Conservation (phyloP, 2,797 vertebrate species). For the Odontamblyopus rebecca region DNA sequence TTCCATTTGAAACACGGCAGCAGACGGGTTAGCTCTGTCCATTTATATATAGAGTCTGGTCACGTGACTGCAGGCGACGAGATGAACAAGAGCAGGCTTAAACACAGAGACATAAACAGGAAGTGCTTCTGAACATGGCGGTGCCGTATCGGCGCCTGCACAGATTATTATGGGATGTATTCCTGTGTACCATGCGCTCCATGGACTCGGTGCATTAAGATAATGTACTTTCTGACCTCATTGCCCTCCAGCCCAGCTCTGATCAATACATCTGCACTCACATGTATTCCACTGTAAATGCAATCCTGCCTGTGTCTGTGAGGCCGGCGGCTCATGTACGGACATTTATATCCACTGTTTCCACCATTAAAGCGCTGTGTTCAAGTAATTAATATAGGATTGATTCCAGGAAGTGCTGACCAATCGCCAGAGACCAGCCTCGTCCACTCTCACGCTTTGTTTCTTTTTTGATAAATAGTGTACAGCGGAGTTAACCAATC, state of each 20-base stretch:
- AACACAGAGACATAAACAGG: too few relatives aligned
- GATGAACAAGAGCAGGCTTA: too few relatives aligned
- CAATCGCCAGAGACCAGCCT: neutral
- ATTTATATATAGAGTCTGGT: too few relatives aligned
- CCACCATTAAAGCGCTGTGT: conserved; percentile 1
- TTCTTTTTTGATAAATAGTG: too few relatives aligned
- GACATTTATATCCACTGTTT: neutral
- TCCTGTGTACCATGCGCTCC: neutral
- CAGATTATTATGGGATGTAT: too few relatives aligned
- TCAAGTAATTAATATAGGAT: neutral
- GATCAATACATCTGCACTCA: conserved; percentile 43
- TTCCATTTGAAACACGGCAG: too few relatives aligned
- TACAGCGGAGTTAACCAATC: too few relatives aligned
- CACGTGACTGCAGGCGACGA: too few relatives aligned
- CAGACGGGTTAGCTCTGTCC: too few relatives aligned
- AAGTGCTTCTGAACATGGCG: too few relatives aligned
- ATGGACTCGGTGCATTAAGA: conserved; percentile 54
- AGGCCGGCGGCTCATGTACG: too few relatives aligned
- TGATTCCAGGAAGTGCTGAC: neutral
- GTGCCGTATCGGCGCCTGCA: too few relatives aligned
- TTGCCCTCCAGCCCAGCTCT: conserved; percentile 28
- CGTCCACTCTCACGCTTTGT: neutral
- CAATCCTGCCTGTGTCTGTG: neutral
- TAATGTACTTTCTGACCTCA: conserved; percentile 49
- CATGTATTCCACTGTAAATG: neutral